phyloP scores from a whole-genome alignment of 1,140 invertebrate genomes.

The Anastrepha ludens region DNA sequence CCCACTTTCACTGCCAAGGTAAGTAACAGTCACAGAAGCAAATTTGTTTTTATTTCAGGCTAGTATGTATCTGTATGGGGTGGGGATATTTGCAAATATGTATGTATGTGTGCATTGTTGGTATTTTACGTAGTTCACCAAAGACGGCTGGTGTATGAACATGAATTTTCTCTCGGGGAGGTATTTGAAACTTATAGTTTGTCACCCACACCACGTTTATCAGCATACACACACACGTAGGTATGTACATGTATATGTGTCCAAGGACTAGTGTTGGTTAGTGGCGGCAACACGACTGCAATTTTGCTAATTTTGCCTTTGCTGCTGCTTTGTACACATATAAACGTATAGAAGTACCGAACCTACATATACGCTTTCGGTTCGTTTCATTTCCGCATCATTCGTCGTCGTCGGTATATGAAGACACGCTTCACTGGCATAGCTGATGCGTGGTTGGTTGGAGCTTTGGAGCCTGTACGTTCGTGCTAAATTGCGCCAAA shows the following conservation, averaged over 20 bases:
- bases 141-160: too few relatives aligned
- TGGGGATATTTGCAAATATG: too few relatives aligned
- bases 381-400: conserved; percentile 28
- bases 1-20: conserved; percentile 22
- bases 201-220: neutral
- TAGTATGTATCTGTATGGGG: too few relatives aligned
- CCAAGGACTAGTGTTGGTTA: conserved; percentile 10
- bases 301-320: neutral
- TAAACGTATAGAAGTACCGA: too few relatives aligned
- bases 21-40: neutral
- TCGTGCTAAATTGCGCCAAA: conserved; percentile 45
- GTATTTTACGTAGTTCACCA: too few relatives aligned
- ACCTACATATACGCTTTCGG: neutral
- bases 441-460: neutral
- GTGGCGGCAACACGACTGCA: neutral
- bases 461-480: neutral
- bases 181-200: neutral
- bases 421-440: neutral
- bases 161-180: neutral
- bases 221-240: neutral
- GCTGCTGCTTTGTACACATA: neutral
- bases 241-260: neutral
- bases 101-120: too few relatives aligned
- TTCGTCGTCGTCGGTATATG: neutral
- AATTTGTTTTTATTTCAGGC: neutral